phyloP scores from a whole-genome alignment of 1,140 invertebrate genomes.

The Arion vulgaris region DNA sequence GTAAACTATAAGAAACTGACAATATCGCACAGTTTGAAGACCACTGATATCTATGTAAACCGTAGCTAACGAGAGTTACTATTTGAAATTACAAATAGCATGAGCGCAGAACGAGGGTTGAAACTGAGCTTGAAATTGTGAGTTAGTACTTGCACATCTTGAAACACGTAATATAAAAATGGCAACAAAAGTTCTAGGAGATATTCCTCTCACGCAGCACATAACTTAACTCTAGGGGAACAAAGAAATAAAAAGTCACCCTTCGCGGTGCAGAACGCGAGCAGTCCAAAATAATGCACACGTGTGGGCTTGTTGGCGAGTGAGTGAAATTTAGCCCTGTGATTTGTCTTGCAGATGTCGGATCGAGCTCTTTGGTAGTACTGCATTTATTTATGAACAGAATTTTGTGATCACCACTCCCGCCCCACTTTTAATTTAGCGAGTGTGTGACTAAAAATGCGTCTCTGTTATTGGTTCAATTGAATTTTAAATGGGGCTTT shows the following conservation, averaged over 20 bases:
- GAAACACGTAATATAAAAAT: background rate
- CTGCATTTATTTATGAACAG: background rate
- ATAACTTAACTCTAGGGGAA: background rate
- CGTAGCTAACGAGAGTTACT: no score
- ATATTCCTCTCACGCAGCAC: background rate
- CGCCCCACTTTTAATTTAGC: background rate
- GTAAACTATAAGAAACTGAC: no score
- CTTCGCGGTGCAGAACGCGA: background rate
- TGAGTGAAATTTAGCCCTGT: constrained; percentile 7
- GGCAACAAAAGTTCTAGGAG: background rate
- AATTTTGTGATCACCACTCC: background rate
- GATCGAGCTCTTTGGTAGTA: background rate
- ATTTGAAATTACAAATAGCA: background rate
- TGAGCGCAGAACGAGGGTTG: background rate
- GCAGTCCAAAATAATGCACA: background rate
- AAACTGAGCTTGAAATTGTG: background rate
- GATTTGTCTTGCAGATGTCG: background rate
- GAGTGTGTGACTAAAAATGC: background rate
- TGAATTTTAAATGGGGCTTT: background rate
- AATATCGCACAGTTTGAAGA: no score
- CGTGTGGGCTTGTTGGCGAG: background rate
- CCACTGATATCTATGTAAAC: no score
- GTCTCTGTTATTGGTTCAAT: background rate
- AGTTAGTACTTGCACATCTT: background rate
- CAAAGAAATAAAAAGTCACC: background rate